Base-by-base conservation (phyloP, 2,888 invertebrate species). In the Pegoplata infirma region DNA sequence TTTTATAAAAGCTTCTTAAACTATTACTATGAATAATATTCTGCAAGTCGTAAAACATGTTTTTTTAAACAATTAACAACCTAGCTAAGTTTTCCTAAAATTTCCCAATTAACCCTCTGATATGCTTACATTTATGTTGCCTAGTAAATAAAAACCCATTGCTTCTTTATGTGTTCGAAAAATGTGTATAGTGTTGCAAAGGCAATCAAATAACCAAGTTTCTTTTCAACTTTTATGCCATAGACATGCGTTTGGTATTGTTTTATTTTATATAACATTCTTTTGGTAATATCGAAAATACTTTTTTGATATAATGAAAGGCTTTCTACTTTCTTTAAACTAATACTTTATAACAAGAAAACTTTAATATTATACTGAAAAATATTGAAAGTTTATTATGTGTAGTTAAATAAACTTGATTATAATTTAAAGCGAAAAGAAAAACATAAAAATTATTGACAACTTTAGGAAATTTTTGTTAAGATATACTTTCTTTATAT, bases 191-290 rank as follows among this genome's bases (percentile, higher is more conserved):
- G 5, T 8, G 23, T 40, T n/a, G 32, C 36, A 46, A 46, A 46
- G 59, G 46, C 59, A 59, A 59, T 59, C 46, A 46, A 59, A 58
- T 58, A 21, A 12, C 8, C 23, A 59, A 46, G 16, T 46, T 59
- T 59, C 1, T 25, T 51, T 23, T 16, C 10, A 12, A 46, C 19
- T 44, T 23, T 40, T 58, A 21, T 36, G 8, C 7, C 12, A 25
- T 46, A 44, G 59, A 46, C 46, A 23, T 44, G 16, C 40, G 16
- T 56, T 56, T 3, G 3, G n/a, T 40, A 40, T 58, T 58, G n/a
- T 21, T 58, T 46, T 25, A 46, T 14, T 59, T 25, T n/a, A 23
- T 59, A 46, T 59, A 46, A 46, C 23, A 46, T 59, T 59, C 58
- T 23, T 59, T 59, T 44, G 40, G 44, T 59, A 25, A 59, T 44